These are phyloP conservation scores for Sebastes taczanowskii DNA, from an alignment of 2,797 vertebrate genomes.

Conservation along the genomic window DNA sequence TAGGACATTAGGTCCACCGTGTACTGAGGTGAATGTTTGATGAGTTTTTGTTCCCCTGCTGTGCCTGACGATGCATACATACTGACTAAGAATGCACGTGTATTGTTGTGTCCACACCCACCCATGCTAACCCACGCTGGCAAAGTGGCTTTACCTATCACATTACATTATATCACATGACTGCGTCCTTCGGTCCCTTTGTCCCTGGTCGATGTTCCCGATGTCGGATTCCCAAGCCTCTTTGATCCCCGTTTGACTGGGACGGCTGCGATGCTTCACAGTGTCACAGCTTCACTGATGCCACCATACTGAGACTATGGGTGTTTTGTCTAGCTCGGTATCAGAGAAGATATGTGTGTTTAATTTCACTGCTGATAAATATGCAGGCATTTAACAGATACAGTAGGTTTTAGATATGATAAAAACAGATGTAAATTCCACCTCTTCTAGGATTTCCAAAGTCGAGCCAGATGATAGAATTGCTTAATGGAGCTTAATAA, in stretches of 20 bases:
- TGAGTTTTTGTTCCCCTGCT: constrained; percentile 49
- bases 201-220: constrained; percentile 33
- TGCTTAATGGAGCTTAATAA: neutral
- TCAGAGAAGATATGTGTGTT: neutral
- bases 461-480: neutral
- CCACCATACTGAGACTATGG: neutral
- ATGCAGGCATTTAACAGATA: neutral
- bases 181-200: constrained; percentile 55
- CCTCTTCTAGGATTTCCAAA: neutral
- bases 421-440: neutral
- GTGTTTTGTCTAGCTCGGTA: neutral
- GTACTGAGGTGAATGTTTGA: constrained; percentile 45
- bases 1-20: constrained; percentile 8
- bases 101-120: constrained; percentile 36
- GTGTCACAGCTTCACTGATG: neutral
- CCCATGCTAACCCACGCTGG: constrained; percentile 6
- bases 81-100: constrained; percentile 15
- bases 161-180: constrained; percentile 72
- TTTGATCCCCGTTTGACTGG: constrained; percentile 62
- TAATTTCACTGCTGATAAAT: constrained; percentile 2
- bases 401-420: neutral
- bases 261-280: neutral
- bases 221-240: constrained; percentile 48
- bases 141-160: constrained; percentile 71
- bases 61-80: constrained; percentile 17